Conservation (phyloP, 1,140 invertebrate genomes). For the Plectrocnemia conspersa region DNA sequence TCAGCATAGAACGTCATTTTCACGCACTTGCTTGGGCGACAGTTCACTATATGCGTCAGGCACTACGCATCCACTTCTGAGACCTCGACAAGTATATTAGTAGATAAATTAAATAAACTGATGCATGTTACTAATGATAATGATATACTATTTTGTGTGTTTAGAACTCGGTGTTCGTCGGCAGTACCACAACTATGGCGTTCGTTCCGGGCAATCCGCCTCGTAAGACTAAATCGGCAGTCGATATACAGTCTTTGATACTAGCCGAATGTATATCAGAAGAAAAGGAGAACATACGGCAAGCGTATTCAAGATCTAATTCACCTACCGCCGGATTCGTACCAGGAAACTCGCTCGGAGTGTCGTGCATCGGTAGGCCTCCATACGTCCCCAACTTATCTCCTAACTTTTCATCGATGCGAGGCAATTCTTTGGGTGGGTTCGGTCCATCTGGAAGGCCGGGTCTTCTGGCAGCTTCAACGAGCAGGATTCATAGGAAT, state of each 20-base stretch:
- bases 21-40: constrained; percentile 31
- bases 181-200: constrained; percentile 58
- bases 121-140: neutral
- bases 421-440: constrained; percentile 29
- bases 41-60: constrained; percentile 26
- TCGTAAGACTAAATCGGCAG: constrained; percentile 72
- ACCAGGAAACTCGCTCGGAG: constrained; percentile 30
- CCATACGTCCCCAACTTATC: constrained; percentile 14
- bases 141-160: neutral
- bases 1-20: constrained; percentile 34
- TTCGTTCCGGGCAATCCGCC: constrained; percentile 58
- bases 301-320: constrained; percentile 16
- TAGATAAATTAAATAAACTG: neutral
- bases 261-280: constrained; percentile 47
- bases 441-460: constrained; percentile 20
- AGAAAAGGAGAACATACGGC: constrained; percentile 3
- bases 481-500: constrained; percentile 28
- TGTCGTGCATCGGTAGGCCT: constrained; percentile 23
- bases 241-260: constrained; percentile 73
- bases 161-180: constrained; percentile 82
- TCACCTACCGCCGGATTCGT: constrained; percentile 32
- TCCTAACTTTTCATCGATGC: constrained; percentile 7
- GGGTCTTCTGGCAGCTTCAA: constrained; percentile 15
- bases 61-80: constrained; percentile 19
- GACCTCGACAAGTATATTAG: constrained; percentile 29